Base-by-base conservation (phyloP, 2,797 vertebrate genomes). In the Salmo trutta region DNA sequence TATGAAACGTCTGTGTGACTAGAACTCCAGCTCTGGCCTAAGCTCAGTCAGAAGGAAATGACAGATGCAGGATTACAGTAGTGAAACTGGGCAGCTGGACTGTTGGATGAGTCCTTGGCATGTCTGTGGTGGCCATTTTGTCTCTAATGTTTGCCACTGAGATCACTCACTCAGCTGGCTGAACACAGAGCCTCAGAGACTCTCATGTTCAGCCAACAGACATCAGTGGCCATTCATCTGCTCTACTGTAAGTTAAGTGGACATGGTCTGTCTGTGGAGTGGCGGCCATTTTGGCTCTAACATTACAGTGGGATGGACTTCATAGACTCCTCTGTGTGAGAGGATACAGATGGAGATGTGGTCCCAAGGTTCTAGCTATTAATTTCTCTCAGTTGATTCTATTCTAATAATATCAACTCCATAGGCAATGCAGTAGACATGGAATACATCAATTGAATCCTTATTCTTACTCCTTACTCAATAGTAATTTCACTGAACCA, bases 11-110 rank as follows among this genome's bases (percentile, higher is more conserved):
- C 59, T 67, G 74, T 21, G n/a, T 31, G 27, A 67, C 24, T 31
- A 31, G 15, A 67, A 31, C 24, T 24, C 29, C 27, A 67, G 65
- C 65, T 68, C 66, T 33, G 66, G 31, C 29, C 14, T 12, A 7
- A 31, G 66, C 16, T 68, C 66, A 33, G 15, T 36, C 29, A 68
- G 29, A 68, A 68, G 65, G 4, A 67, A 33, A 67, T 15, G 0
- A 29, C 65, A 33, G 66, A 68, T 19, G 29, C 27, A 68, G 31
- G 31, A 68, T 16, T 68, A 31, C 29, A 33, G 16, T 68, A 27
- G 66, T 68, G 65, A 67, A 67, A 16, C 24, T 67, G 65, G 27
- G 29, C 65, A 67, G 65, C 65, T 67, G 66, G 27, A 31, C 16
- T 68, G 27, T 16, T 3, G 66, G 3, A 31, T 17, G 16, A 19